Evolutionary conservation across 1,140 invertebrate species (phyloP).

Genomic region (Orchesella cincta): DNA sequence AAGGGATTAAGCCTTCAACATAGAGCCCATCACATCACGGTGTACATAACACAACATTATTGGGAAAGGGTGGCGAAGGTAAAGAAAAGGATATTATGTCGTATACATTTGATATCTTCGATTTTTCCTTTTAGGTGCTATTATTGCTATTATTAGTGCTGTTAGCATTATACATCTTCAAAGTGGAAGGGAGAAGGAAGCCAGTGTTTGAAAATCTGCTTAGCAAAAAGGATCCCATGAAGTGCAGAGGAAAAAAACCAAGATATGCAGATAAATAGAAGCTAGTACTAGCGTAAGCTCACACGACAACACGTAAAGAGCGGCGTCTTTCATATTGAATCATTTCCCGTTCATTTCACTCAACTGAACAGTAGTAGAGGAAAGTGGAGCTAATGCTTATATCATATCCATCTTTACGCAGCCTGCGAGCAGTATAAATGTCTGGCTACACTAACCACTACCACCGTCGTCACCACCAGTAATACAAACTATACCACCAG

Average conservation of each 20-base stretch:
- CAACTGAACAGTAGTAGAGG: background rate
- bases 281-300: background rate
- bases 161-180: too few relatives aligned
- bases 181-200: too few relatives aligned
- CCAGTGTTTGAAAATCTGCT: too few relatives aligned
- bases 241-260: background rate
- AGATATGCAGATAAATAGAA: slow-evolving; percentile 12
- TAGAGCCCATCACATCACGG: too few relatives aligned
- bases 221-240: too few relatives aligned
- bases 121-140: too few relatives aligned
- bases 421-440: background rate
- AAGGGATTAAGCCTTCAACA: too few relatives aligned
- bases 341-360: slow-evolving; percentile 17
- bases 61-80: too few relatives aligned
- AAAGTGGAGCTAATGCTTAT: background rate
- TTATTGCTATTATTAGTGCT: too few relatives aligned
- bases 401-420: background rate
- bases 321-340: slow-evolving; percentile 4
- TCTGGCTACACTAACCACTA: background rate
- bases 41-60: too few relatives aligned
- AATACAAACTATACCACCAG: background rate
- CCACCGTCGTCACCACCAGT: background rate
- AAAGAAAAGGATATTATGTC: too few relatives aligned
- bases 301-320: slow-evolving; percentile 11
- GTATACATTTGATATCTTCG: too few relatives aligned